Conservation (phyloP, 2,888 invertebrate species). For the Nomada fucata region DNA sequence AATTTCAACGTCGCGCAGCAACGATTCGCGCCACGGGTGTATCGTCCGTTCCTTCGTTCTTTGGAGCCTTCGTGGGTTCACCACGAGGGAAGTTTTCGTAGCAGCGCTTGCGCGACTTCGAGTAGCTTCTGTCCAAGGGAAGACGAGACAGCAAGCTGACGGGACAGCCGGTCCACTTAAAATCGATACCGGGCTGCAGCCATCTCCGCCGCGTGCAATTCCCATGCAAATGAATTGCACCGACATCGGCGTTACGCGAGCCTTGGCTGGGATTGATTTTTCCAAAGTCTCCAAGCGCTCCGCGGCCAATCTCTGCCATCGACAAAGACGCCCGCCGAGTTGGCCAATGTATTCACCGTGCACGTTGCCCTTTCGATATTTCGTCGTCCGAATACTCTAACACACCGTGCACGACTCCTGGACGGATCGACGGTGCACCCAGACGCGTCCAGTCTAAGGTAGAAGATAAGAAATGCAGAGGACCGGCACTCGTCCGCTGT, state of each 20-base stretch:
- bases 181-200: slow-evolving; percentile 82
- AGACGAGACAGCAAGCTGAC: slow-evolving; percentile 83
- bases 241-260: slow-evolving; percentile 70
- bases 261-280: slow-evolving; percentile 71
- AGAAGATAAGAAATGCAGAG: not conserved
- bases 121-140: slow-evolving; percentile 81
- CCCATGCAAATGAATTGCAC: slow-evolving; percentile 83
- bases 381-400: too few species aligned
- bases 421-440: too few species aligned
- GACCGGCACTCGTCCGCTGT: slow-evolving; percentile 34
- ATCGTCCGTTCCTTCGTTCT: not conserved
- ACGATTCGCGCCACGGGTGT: not conserved
- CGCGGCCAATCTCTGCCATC: slow-evolving; percentile 13
- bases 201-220: slow-evolving; percentile 81
- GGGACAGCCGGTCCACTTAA: slow-evolving; percentile 83
- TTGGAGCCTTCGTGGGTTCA: slow-evolving; percentile 29
- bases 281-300: slow-evolving; percentile 66
- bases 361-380: too few species aligned
- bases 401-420: too few species aligned
- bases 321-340: slow-evolving; percentile 1
- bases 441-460: too few species aligned
- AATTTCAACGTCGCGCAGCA: not conserved
- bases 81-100: slow-evolving; percentile 63
- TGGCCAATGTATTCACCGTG: not conserved
- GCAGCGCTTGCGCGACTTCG: slow-evolving; percentile 80